phyloP scores from a whole-genome alignment of 2,888 invertebrate genomes.

The Andrena marginata region DNA sequence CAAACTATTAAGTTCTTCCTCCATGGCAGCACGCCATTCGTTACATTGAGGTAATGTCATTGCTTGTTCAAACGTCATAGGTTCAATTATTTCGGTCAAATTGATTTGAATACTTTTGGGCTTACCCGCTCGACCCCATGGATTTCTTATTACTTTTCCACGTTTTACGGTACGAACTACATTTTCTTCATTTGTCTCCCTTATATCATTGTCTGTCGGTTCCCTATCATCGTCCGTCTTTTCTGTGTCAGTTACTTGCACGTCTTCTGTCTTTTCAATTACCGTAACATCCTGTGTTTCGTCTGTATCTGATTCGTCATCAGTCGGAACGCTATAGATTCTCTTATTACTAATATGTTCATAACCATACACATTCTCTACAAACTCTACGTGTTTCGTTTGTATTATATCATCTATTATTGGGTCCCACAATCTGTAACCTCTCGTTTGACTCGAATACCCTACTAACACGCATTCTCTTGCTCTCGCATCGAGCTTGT shows the following conservation, averaged over 20 bases:
- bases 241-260: background rate
- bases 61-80: conserved; percentile 34
- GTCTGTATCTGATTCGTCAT: background rate
- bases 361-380: conserved; percentile 18
- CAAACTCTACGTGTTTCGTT: conserved; percentile 33
- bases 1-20: conserved; percentile 27
- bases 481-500: conserved; percentile 10
- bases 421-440: conserved; percentile 31
- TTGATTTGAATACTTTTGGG: conserved; percentile 26
- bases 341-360: conserved; percentile 21
- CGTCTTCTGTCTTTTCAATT: background rate
- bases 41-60: conserved; percentile 25
- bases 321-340: background rate
- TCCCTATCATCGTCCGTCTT: background rate
- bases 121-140: conserved; percentile 31
- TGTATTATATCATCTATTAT: conserved; percentile 24
- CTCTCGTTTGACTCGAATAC: conserved; percentile 22
- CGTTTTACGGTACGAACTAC: background rate
- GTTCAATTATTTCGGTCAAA: conserved; percentile 32
- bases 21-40: conserved; percentile 30
- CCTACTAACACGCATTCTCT: background rate
- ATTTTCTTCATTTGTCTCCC: background rate
- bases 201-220: no score
- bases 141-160: conserved; percentile 41
- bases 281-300: background rate